Conservation (phyloP, 2,113 vertebrate species). For the Henicopernis longicauda region DNA sequence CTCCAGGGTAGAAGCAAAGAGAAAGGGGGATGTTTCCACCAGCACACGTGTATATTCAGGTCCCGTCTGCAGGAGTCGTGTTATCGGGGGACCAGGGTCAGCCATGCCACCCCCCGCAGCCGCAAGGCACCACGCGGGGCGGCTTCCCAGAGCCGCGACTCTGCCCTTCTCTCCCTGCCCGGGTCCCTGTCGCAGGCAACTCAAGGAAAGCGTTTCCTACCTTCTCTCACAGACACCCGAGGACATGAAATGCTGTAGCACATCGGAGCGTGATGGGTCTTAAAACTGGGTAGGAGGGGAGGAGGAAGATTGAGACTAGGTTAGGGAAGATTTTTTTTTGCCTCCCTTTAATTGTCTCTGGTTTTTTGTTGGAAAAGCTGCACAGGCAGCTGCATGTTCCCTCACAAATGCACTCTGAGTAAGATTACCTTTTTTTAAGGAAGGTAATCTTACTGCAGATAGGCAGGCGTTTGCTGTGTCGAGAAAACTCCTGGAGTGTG, state of each 20-base stretch:
- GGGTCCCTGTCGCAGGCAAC: not conserved
- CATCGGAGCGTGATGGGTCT: no score
- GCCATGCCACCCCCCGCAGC: not conserved
- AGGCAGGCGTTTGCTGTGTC: not conserved
- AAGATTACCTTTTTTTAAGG: not conserved
- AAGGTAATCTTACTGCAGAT: not conserved
- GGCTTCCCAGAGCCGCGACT: not conserved
- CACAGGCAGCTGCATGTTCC: not conserved
- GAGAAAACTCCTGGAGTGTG: not conserved
- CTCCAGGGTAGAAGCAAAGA: not conserved
- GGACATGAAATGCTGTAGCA: not conserved
- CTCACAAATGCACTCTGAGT: not conserved
- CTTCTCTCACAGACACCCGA: rapidly evolving
- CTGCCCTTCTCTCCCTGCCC: not conserved
- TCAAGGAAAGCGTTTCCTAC: not conserved
- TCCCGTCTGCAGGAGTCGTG: rapidly evolving
- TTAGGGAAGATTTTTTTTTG: not conserved
- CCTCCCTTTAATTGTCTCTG: not conserved
- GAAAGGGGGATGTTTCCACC: not conserved
- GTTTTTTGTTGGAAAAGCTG: not conserved
- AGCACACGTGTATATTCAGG: rapidly evolving
- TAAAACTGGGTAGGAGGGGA: not conserved
- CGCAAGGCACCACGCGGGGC: rapidly evolving
- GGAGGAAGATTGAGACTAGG: rapidly evolving
- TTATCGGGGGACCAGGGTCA: rapidly evolving